Evolutionary conservation across 2,888 invertebrate genomes (phyloP), one percentile per base, ranked within the genome.

Genomic region (Cetonia aurata): DNA sequence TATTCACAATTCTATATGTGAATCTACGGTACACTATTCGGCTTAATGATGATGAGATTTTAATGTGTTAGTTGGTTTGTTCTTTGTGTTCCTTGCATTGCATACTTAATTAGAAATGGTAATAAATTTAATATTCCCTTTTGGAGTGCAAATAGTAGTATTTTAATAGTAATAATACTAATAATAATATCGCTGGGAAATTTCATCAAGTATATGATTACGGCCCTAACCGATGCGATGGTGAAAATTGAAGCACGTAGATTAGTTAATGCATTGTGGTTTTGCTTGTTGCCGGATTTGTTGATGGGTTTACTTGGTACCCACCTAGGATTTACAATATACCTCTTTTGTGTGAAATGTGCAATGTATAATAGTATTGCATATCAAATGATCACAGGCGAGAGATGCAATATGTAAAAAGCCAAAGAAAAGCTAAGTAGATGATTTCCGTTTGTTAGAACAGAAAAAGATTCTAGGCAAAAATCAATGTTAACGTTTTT

Each of bases 11-110:
- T 53, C 52, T 6, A 17, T 2, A 4, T 52, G 25, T 52, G 25
- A 12, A 13, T 48, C 3, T 15, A 17, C 10, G 13, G 33, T 33
- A 33, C 33, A 57, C 37, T 62, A 33, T 62, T 50, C 62, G 62
- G 62, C 62, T 62, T 62, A 62, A 62, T 62, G 62, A 62, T 62
- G 62, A 62, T 62, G 62, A 62, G 62, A 62, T 62, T 62, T 62
- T 62, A 62, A 62, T 62, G 62, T 50, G 62, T 50, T 62, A 50
- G 37, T 62, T 50, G 17, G 41, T 42, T 4, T 41, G 42, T 41
- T 50, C 37, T 15, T 17, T 17, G 9, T 46, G 12, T 31, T 19
- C 10, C 13, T 62, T 62, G 33, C 13, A 62, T 9, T 50, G 48
- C 13, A 48, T 50, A 15, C 50, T 15, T 50, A 62, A 62, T 62